Base-by-base conservation (phyloP, 2,888 invertebrate species). In the Tenthredo scrophulariae region DNA sequence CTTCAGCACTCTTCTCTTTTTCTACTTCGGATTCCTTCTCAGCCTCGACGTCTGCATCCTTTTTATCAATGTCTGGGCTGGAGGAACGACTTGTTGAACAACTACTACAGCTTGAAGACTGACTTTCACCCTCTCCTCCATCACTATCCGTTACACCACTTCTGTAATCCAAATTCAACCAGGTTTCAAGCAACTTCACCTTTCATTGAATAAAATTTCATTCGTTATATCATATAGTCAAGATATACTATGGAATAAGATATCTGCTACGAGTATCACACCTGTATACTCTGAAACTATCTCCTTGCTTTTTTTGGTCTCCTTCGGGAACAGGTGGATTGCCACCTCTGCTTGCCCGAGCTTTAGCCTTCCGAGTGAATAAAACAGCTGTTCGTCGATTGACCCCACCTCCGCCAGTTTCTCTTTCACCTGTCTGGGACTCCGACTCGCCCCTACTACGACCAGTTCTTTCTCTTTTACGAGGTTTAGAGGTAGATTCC, bases 351-450 rank as follows among this genome's bases (percentile, higher is more conserved):
- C 94, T 94, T 1, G 95, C 95, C 1, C 93, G 92, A 0, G 94
- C 93, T 90, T 95, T 95, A 1, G 96, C 96, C 93, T 97, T 97
- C 77, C 96, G 95, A 13, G 97, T 96, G 89, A 97, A 96, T 46
- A 97, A 93, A 40, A 97, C 97, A n/a, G 97, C 96, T 33, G 96
- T 97, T 90, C 97, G 92, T 43, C 96, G 94, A 91, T 96, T 96
- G 9, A 96, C 96, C 13, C 96, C 95, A 6, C 94, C 94, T 4
- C 94, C 93, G 0, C 95, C 94, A 1, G 95, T 94, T 33, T 92
- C 91, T 40, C 91, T 83, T 10, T 87, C 87, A 9, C 88, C 88
- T 0, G 90, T 86, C 29, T 90, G 91, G 75, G 88, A 88, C 85
- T 92, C 91, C 75, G 90, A 91, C n/a, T 91, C 92, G 7, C 88